Percentiles rank a stretch among this genome's conserved stretches.
These are phyloP conservation scores for Macrobrachium nipponense DNA, from an alignment of 1,140 invertebrate genomes.

Conservation along the genomic window DNA sequence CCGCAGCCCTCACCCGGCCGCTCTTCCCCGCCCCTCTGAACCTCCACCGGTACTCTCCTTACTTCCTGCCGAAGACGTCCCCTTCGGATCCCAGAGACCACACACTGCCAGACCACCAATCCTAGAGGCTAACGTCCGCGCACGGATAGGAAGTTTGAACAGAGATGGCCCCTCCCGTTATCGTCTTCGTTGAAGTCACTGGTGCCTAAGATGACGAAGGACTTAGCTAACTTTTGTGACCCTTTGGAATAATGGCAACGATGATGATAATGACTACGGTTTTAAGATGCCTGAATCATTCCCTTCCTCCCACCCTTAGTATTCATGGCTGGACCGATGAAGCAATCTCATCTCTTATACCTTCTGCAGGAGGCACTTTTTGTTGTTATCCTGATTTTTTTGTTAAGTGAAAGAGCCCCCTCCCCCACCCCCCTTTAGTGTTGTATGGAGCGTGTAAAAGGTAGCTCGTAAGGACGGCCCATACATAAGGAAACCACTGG, in stretches of 20 bases:
- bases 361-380: too few species aligned
- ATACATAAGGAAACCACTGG: too few species aligned
- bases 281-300: constrained; percentile 14
- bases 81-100: constrained; percentile 59
- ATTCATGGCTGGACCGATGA: neutral
- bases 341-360: too few species aligned
- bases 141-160: neutral
- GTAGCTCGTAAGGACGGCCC: too few species aligned
- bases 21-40: constrained; percentile 61
- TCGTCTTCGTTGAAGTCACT: constrained; percentile 11
- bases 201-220: constrained; percentile 33
- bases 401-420: too few species aligned
- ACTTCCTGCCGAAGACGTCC: constrained; percentile 63
- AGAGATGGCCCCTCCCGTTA: neutral
- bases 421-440: too few species aligned
- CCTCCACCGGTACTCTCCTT: constrained; percentile 63
- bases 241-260: neutral
- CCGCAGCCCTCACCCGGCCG: constrained; percentile 58
- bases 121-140: constrained; percentile 25
- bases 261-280: constrained; percentile 8
- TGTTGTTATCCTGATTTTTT: too few species aligned
- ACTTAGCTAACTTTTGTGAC: constrained; percentile 29
- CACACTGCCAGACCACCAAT: constrained; percentile 56
- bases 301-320: neutral
- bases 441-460: too few species aligned